These are phyloP conservation scores for Catostylus mosaicus DNA, from an alignment of 30 jellyfish, hydroid and myxozoan species.

Conservation along the genomic window DNA sequence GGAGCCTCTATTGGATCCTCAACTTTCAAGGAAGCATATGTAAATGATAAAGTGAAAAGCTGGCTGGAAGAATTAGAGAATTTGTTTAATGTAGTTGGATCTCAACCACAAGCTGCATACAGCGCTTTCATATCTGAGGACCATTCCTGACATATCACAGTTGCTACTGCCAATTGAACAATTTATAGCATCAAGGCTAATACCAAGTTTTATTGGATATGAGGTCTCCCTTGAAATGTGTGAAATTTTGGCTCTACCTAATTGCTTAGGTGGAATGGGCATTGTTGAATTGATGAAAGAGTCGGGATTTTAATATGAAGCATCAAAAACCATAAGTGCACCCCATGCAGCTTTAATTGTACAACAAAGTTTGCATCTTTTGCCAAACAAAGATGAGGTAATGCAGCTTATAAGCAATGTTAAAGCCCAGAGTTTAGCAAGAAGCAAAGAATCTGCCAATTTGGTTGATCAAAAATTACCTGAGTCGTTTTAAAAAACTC, in stretches of 20 bases:
- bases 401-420: neutral
- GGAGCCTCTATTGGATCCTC: neutral
- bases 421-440: constrained; percentile 2
- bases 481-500: constrained; percentile 3
- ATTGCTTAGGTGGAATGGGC: no score
- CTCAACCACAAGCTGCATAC: constrained; percentile 17
- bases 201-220: no score
- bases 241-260: no score
- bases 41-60: neutral
- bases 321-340: no score
- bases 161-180: constrained; percentile 1
- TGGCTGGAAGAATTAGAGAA: neutral
- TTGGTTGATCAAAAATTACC: neutral
- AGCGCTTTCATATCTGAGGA: neutral
- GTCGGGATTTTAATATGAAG: no score
- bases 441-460: constrained; percentile 22
- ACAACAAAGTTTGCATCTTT: no score
- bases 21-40: neutral
- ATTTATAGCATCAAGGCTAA: no score
- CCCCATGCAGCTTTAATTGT: no score
- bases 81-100: neutral
- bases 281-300: no score
- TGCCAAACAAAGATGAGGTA: constrained; percentile 14
- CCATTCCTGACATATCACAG: neutral
- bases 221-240: no score